Evolutionary conservation across 92 coral and sea anemone genomes (phyloP), one percentile per base, ranked within the genome.

Genomic region (Epizoanthus rinbou): DNA sequence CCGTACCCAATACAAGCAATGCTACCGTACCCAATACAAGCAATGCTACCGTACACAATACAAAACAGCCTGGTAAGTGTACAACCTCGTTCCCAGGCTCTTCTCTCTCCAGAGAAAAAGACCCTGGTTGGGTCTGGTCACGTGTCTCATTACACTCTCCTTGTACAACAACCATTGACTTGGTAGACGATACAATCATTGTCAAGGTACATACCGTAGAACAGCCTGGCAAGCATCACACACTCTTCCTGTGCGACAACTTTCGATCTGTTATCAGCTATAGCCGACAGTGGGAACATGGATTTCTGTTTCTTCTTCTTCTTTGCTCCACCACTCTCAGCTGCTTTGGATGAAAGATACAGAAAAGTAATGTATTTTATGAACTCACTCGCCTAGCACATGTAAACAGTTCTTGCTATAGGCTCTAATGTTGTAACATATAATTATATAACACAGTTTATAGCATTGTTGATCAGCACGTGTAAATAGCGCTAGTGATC

Each of bases 221-320:
- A 79, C 25, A 69, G 84, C 86, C 76, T 88, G 16, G 99, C 95
- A 72, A 96, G 90, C 35, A 86, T 86, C 41, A 96, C 82, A 73
- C 98, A 94, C 43, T 96, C 99, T 57, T 92, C 91, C 67, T 91
- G 95, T 31, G 98, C 64, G 13, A 83, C 86, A 57, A 79, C 83
- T 83, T 91, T 92, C 19, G 99, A 88, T 74, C 85, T 96, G 90
- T 94, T 96, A 85, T 96, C 99, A 59, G 97, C 99, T 18, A 91
- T 82, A 39, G 99, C 99, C 58, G 99, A 96, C 41, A 96, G 56
- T 19, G 99, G 99, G 52, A 96, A 92, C 98, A 96, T 88, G 2
- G 99, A 96, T 82, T 96, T 96, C 73, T 86, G 90, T 83, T 94
- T 96, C 86, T 88, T 96, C 89, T 89, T 96, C 86, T 88, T 96